phyloP scores from a whole-genome alignment of 2,797 vertebrate genomes.

The Cirrhinus mrigala region DNA sequence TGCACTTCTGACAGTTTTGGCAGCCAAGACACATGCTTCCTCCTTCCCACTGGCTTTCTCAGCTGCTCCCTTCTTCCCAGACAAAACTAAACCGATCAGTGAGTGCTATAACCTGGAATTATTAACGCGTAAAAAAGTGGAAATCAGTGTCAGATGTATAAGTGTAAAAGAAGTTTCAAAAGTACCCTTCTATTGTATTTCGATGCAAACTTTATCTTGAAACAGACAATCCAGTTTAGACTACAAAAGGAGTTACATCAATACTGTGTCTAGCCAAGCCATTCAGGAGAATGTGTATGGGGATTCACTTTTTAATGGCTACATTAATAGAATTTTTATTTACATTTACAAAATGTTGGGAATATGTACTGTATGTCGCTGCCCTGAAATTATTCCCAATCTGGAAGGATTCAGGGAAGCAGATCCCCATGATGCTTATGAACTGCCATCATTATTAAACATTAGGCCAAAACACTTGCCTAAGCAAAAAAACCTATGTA shows the following conservation, averaged over 20 bases:
- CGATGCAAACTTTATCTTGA: neutral
- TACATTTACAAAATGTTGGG: neutral
- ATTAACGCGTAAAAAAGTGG: neutral
- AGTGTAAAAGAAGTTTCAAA: neutral
- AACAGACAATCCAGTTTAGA: neutral
- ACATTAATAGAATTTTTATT: neutral
- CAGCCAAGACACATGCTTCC: slow-evolving; percentile 21
- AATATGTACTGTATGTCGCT: neutral
- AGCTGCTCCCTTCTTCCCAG: neutral
- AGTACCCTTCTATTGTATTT: neutral
- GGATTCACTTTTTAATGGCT: neutral
- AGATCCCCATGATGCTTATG: neutral
- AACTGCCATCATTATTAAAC: neutral
- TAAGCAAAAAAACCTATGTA: no score
- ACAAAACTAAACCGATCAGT: neutral
- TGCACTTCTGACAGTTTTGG: slow-evolving; percentile 15
- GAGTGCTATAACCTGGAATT: neutral
- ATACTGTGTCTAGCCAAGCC: neutral
- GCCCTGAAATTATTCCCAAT: neutral
- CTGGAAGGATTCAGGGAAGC: neutral
- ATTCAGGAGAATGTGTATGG: neutral
- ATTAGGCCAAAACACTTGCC: no score
- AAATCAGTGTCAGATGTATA: neutral
- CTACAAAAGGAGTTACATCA: neutral
- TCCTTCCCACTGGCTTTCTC: neutral